Percentiles rank a stretch among this genome's conserved stretches.
Evolutionary conservation across 2,113 vertebrate genomes (phyloP).

Genomic region (Onychostoma macrolepis): DNA sequence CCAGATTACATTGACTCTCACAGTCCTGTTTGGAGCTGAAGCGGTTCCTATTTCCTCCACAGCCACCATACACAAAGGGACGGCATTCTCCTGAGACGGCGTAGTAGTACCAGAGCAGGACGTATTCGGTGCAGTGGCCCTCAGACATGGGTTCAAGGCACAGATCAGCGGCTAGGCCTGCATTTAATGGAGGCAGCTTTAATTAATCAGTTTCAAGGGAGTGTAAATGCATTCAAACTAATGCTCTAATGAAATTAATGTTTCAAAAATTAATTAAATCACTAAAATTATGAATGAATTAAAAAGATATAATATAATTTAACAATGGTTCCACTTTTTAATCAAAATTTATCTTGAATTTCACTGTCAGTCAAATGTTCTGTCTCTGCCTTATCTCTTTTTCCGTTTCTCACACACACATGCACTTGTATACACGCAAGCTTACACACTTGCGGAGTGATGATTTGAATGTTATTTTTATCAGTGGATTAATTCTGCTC

Average conservation of each 20-base stretch:
- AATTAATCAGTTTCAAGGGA: not conserved
- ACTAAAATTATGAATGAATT: not conserved
- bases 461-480: not conserved
- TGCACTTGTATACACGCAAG: not conserved
- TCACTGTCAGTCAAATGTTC: not conserved
- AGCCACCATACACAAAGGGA: constrained; percentile 86
- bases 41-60: constrained; percentile 82
- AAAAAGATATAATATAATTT: not conserved
- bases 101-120: constrained; percentile 87
- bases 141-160: constrained; percentile 84
- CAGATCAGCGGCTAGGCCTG: constrained; percentile 55
- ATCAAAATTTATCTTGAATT: not conserved
- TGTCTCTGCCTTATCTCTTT: not conserved
- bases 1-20: constrained; percentile 66
- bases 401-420: not conserved
- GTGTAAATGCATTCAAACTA: not conserved
- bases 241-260: not conserved
- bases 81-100: constrained; percentile 68
- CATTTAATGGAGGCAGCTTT: not conserved
- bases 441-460: not conserved
- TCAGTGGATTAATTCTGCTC: constrained; percentile 4
- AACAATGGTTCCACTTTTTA: not conserved
- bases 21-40: constrained; percentile 79
- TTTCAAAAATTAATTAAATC: not conserved
- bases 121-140: constrained; percentile 78